phyloP scores from a whole-genome alignment of 2,797 vertebrate genomes.

The Margarornis squamiger region DNA sequence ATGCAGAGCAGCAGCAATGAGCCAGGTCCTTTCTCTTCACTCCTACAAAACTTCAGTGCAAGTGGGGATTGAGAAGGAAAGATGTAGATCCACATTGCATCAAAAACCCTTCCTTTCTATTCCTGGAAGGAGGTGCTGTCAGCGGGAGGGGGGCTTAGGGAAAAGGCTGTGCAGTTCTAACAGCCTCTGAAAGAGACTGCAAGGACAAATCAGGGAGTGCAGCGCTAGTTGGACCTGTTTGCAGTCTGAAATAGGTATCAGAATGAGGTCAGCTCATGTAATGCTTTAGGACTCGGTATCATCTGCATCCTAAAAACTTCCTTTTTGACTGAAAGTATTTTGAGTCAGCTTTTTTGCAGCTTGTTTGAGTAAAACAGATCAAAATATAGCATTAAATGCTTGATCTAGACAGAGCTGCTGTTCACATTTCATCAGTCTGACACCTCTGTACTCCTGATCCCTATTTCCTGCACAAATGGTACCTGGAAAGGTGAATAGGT shows the following conservation, averaged over 20 bases:
- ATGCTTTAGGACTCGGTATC: neutral
- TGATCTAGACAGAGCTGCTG: neutral
- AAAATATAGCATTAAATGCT: neutral
- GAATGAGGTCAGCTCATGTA: neutral
- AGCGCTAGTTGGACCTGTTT: neutral
- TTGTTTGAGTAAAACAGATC: neutral
- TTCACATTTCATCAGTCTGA: neutral
- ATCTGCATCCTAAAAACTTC: neutral
- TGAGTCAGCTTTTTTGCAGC: neutral
- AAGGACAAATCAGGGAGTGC: neutral
- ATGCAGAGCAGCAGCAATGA: neutral
- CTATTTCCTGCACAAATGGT: neutral
- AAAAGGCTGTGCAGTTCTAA: neutral
- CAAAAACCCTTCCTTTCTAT: neutral
- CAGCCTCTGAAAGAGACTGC: neutral
- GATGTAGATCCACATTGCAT: neutral
- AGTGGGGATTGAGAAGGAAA: neutral
- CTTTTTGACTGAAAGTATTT: neutral
- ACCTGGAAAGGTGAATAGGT: neutral
- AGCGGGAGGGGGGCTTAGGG: neutral
- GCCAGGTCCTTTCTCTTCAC: neutral
- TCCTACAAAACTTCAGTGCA: neutral
- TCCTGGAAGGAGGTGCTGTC: neutral
- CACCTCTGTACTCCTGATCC: neutral
- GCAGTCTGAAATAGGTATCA: neutral